These are phyloP conservation scores for Hipposideros larvatus DNA, from an alignment of 2,797 vertebrate genomes.

Conservation along the genomic window DNA sequence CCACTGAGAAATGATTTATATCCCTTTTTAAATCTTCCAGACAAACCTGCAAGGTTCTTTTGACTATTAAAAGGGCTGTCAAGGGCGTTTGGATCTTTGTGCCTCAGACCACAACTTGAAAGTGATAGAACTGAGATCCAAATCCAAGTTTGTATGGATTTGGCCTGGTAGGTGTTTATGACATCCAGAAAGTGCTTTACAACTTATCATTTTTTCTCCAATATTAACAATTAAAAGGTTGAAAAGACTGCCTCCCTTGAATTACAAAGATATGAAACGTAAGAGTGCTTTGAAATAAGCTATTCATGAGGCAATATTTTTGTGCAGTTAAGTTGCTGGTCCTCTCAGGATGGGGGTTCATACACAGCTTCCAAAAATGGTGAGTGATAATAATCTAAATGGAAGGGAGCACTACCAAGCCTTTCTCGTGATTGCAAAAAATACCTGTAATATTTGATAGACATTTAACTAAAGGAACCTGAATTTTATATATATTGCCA, in stretches of 20 bases:
- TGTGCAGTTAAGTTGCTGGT: not conserved
- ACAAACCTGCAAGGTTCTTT: not conserved
- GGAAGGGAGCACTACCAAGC: not conserved
- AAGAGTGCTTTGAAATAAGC: not conserved
- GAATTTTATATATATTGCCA: not conserved
- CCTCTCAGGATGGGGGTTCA: not conserved
- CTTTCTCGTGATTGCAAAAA: not conserved
- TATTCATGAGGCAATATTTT: not conserved
- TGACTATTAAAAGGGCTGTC: not conserved
- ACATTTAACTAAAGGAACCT: not conserved
- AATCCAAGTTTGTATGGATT: constrained; percentile 2
- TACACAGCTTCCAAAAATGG: not conserved
- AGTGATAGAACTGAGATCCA: not conserved
- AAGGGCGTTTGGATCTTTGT: not conserved
- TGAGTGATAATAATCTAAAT: not conserved
- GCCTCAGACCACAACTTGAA: not conserved
- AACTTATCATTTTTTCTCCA: not conserved
- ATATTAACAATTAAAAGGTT: not conserved
- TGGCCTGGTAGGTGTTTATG: not conserved
- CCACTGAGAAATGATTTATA: not conserved
- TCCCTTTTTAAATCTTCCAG: constrained; percentile 39
- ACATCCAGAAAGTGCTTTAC: not conserved
- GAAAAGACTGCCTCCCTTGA: not conserved
- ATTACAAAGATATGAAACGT: not conserved
- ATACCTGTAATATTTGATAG: constrained; percentile 1